Evolutionary conservation across 2,797 vertebrate species (phyloP).

Genomic region (Gouania willdenowi): DNA sequence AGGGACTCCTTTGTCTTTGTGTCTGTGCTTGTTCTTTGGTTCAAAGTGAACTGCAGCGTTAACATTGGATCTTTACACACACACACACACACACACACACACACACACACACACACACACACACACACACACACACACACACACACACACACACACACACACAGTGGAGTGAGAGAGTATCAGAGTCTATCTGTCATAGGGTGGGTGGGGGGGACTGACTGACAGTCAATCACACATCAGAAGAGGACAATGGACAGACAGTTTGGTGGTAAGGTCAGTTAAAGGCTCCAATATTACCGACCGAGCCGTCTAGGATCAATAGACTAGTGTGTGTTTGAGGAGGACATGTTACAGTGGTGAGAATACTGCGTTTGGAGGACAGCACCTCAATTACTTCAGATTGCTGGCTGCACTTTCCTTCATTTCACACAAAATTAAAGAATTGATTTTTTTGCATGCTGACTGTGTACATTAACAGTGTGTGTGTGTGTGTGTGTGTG

Average conservation of each 20-base stretch:
- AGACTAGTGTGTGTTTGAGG: slow-evolving; percentile 15
- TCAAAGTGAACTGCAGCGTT: slow-evolving; percentile 46
- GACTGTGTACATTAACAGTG: slow-evolving; percentile 28
- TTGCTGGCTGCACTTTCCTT: slow-evolving; percentile 31
- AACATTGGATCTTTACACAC: no score
- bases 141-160: no score
- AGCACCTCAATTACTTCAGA: slow-evolving; percentile 30
- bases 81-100: no score
- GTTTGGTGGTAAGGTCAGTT: slow-evolving; percentile 31
- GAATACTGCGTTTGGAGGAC: slow-evolving; percentile 17
- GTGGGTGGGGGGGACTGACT: no score
- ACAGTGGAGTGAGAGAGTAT: no score
- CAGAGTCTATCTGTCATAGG: no score
- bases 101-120: no score
- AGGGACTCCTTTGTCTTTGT: no score
- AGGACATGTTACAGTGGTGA: not conserved
- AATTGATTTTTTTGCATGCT: slow-evolving; percentile 62
- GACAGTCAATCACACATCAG: no score
- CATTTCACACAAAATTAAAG: slow-evolving; percentile 57
- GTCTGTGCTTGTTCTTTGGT: no score
- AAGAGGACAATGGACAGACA: slow-evolving; percentile 35
- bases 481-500: not conserved
- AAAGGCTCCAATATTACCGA: slow-evolving; percentile 49
- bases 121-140: no score
- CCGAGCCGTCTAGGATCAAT: slow-evolving; percentile 46